phyloP scores from a whole-genome alignment of 2,113 vertebrate genomes.

The Istiophorus platypterus region DNA sequence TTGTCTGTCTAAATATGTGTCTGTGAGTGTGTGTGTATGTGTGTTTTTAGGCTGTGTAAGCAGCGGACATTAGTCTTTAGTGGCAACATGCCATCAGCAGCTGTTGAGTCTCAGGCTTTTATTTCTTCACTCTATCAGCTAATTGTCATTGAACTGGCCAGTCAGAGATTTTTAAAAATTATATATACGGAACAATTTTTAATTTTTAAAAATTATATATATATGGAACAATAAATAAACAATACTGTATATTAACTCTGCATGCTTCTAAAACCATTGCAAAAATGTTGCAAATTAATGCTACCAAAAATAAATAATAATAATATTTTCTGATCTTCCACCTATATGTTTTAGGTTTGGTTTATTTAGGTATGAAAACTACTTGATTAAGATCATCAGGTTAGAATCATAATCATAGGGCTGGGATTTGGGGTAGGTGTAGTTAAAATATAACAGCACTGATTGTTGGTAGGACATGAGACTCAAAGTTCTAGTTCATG shows the following conservation, averaged over 20 bases:
- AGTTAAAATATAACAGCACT: neutral
- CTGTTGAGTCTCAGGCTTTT: slow-evolving; percentile 39
- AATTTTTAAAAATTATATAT: slow-evolving; percentile 19
- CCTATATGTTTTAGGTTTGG: neutral
- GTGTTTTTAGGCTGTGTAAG: neutral
- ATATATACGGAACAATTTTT: too few species aligned
- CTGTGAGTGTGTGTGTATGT: slow-evolving; percentile 13
- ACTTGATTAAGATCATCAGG: neutral
- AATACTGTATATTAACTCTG: neutral
- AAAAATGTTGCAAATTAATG: neutral
- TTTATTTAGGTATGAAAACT: neutral
- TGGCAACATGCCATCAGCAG: slow-evolving; percentile 24
- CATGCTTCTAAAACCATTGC: neutral
- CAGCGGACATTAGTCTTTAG: neutral
- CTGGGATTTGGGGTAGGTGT: neutral
- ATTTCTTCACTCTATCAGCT: slow-evolving; percentile 61
- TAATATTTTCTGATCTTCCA: too few species aligned
- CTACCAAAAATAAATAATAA: neutral
- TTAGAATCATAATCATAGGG: neutral
- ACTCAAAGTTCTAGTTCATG: too few species aligned
- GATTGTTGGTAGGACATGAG: neutral
- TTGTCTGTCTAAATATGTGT: slow-evolving; percentile 25
- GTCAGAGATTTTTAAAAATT: slow-evolving; percentile 17
- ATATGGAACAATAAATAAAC: slow-evolving; percentile 5
- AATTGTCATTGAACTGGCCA: slow-evolving; percentile 67